Evolutionary conservation across 2,888 invertebrate genomes (phyloP), one percentile per base, ranked within the genome.

Genomic region (Melieria omissa): DNA sequence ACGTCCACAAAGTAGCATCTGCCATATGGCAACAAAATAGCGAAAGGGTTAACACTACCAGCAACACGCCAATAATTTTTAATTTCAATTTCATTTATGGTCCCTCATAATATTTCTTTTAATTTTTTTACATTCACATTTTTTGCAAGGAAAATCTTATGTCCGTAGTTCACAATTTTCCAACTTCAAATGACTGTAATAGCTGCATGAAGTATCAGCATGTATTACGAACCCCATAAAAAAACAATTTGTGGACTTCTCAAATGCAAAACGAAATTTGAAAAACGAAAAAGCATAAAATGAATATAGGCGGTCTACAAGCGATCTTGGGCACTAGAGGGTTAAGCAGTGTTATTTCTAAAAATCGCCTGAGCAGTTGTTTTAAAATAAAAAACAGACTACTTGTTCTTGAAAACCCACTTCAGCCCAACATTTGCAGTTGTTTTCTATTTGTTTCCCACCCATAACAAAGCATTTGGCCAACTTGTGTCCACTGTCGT

Each of bases 321-420:
- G 54, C 54, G 65, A 52, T 65, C 52, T 65, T 63, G 63, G 49
- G 63, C 14, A 47, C 49, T 46, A 47, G 49, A 46, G 63, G 63
- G 63, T 63, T 63, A 63, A 63, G 29, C 29, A 29, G 2, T 29
- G 29, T 29, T 29, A 29, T 29, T 29, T 29, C 29, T 29, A 1
- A 29, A 29, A 29, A 29, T 29, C 29, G 2, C 29, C 29, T 29
- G 29, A 29, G 29, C 29, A 29, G 29, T 29, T 29, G 29, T 1
- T 29, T 29, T 29, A 3, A 29, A 29, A 2, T 29, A 29, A 2
- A 29, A 29, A 29, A 29, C 0, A 3, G 1, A 29, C 2, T 29
- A 2, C 29, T 29, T 29, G 2, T 29, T 29, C 29, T 29, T 29
- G 29, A 29, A 29, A 29, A 29, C 29, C 29, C 1, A 29, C 29